Evolutionary conservation across 2,797 vertebrate genomes (phyloP), one percentile per base, ranked within the genome.

Genomic region (Discoglossus pictus): DNA sequence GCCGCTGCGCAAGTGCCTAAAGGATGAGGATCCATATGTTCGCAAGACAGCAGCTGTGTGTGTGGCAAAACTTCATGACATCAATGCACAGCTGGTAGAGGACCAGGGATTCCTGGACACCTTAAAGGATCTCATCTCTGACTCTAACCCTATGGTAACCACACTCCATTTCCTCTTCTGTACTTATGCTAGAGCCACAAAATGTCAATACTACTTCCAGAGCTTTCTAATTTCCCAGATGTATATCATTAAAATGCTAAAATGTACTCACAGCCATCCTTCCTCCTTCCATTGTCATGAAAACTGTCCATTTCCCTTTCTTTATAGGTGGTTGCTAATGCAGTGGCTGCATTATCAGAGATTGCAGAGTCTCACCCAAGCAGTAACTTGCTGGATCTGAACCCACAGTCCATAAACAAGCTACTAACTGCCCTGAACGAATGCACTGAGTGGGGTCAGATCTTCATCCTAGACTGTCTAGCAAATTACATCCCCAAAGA

Each of bases 381-480:
- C 88, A 98, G 96, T 75, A 97, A 97, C 77, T 88, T 99, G 8
- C 86, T 98, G 60, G 97, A 98, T 78, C 85, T 99, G 79, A 99
- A 98, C 75, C 95, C 96, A 9, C 96, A 98, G 83, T 96, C 96
- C 67, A 96, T 99, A 83, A 98, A 99, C 87, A 99, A 99, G 84
- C 86, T 99, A 73, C 84, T 98, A 72, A 99, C 97, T 0, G 97
- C 97, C 73, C 86, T 99, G 53, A 99, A 98, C 0, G 96, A 98
- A 78, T 99, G 97, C 65, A 98, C 96, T 0, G 96, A 99, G 80
- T 99, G 97, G 97, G 97, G 97, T 6, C 97, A 99, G 91, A 98
- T 98, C 84, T 99, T 99, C 79, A 98, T 98, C 75, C 89, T 98
- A 7, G 96, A 99, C 83, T 99, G 96, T 75, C 86, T 99, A 85